Conservation (phyloP, 2,113 vertebrate species). For the Bujurquina vittata region DNA sequence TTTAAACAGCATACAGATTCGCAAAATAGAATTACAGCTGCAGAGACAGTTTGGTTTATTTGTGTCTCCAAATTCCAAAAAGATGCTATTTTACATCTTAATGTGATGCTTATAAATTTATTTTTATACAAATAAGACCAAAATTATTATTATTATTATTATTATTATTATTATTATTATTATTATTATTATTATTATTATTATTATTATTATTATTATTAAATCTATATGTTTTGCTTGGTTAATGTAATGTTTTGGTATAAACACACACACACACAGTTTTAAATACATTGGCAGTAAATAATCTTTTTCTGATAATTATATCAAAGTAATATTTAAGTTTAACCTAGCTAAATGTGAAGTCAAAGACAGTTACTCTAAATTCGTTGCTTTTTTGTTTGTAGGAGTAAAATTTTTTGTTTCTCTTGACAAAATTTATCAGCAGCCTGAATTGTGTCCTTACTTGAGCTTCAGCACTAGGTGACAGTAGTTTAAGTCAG, state of each 20-base stretch:
- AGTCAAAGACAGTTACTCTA: not conserved
- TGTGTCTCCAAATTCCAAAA: not conserved
- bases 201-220: too few relatives aligned
- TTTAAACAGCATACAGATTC: not conserved
- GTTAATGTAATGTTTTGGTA: not conserved
- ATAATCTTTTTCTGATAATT: not conserved
- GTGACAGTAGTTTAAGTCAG: conserved; percentile 50
- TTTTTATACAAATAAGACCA: not conserved
- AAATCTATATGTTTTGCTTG: not conserved
- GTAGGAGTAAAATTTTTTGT: conserved; percentile 38
- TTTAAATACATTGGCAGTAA: not conserved
- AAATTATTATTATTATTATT: not conserved
- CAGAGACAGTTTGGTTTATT: not conserved
- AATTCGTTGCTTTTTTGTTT: conserved; percentile 21
- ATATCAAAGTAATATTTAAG: not conserved
- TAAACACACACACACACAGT: not conserved
- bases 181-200: too few relatives aligned
- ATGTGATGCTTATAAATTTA: not conserved
- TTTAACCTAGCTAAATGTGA: not conserved
- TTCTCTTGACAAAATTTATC: conserved; percentile 42
- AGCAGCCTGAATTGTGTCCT: conserved; percentile 39
- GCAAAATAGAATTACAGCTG: not conserved
- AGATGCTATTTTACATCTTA: not conserved
- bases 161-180: not conserved
- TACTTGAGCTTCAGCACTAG: conserved; percentile 25